These are phyloP conservation scores for Bombus huntii DNA, from an alignment of 1,140 invertebrate genomes.

Conservation along the genomic window DNA sequence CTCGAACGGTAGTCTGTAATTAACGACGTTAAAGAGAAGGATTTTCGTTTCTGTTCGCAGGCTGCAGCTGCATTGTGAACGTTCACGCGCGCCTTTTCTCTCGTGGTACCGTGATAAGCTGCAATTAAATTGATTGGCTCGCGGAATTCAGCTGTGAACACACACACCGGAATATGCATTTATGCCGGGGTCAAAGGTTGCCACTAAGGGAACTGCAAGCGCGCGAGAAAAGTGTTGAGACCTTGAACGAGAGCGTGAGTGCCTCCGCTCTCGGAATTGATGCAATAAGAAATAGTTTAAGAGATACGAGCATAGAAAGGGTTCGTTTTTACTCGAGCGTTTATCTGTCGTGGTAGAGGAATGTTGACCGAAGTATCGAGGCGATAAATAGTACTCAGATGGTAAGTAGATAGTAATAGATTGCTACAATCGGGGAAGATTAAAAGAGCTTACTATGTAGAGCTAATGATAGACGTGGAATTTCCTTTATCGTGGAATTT, in stretches of 20 bases:
- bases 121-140: slow-evolving; percentile 77
- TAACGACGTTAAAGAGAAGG: slow-evolving; percentile 74
- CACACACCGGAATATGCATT: slow-evolving; percentile 52
- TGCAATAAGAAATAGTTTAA: not conserved
- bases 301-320: not conserved
- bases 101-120: slow-evolving; percentile 67
- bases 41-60: slow-evolving; percentile 33
- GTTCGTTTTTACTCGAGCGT: not conserved
- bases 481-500: not conserved
- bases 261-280: not conserved
- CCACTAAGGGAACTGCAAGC: slow-evolving; percentile 7
- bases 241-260: slow-evolving; percentile 14
- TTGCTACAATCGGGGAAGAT: not conserved
- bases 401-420: not conserved
- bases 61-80: slow-evolving; percentile 60
- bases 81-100: slow-evolving; percentile 59
- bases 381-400: not conserved
- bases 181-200: slow-evolving; percentile 47
- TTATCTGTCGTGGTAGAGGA: not conserved
- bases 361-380: not conserved
- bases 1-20: slow-evolving; percentile 76
- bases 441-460: not conserved
- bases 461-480: not conserved
- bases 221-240: not conserved
- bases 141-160: slow-evolving; percentile 52